Evolutionary conservation across 1,140 invertebrate genomes (phyloP).

Genomic region (Trachymyrmex cornetzi): DNA sequence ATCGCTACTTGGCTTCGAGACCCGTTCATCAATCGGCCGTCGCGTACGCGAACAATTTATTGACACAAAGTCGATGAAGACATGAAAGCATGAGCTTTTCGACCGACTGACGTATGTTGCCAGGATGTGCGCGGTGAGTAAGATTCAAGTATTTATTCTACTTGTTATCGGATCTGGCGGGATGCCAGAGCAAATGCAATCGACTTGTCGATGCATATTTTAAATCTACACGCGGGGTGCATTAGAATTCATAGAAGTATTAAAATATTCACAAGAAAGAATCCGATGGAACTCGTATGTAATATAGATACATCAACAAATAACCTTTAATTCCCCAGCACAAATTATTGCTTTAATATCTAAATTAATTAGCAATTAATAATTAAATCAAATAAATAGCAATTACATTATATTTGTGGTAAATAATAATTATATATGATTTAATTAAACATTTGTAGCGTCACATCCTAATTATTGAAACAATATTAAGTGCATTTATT

Average conservation of each 20-base stretch:
- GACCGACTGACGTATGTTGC: conserved; percentile 15
- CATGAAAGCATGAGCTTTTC: conserved; percentile 12
- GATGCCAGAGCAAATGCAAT: not conserved
- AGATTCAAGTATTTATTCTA: conserved; percentile 44
- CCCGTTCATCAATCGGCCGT: not conserved
- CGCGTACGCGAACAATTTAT: conserved; percentile 20
- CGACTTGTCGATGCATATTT: not conserved
- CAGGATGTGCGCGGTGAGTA: conserved; percentile 5
- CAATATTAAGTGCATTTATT: conserved; percentile 31
- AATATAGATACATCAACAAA: not conserved
- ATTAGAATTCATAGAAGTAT: not conserved
- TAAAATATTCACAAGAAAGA: conserved; percentile 5
- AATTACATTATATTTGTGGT: conserved; percentile 29
- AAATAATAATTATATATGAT: conserved; percentile 32
- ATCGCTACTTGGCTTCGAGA: not conserved
- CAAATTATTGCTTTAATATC: conserved; percentile 8
- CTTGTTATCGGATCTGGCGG: conserved; percentile 35
- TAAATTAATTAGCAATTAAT: conserved; percentile 38
- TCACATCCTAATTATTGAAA: conserved; percentile 28
- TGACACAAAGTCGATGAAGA: conserved; percentile 11
- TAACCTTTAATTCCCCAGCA: not conserved
- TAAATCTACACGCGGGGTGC: not conserved
- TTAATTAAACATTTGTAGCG: conserved; percentile 21
- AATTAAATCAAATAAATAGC: conserved; percentile 31
- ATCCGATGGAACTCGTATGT: not conserved